Evolutionary conservation across 2,113 vertebrate genomes (phyloP), one percentile per base, ranked within the genome.

Genomic region (Shinisaurus crocodilurus): DNA sequence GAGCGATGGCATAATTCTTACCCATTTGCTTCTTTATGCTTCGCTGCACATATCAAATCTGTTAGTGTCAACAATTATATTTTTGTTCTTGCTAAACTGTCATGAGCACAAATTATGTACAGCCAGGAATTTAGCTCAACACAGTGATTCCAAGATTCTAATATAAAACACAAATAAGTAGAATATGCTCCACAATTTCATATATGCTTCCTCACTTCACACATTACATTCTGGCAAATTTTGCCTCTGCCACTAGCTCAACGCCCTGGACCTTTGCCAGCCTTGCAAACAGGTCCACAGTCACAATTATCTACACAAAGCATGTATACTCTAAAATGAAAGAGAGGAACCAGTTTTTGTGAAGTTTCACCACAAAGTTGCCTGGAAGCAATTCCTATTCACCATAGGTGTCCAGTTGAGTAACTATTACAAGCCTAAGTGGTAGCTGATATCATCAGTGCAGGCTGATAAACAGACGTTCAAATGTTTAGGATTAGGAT

Each of bases 161-260:
- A 93, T 91, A 87, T 9, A 85, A 0, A 79, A 63, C 10, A 79
- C n/a, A 93, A 57, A 15, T 67, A 91, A 84, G 0, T 76, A 27
- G 50, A 3, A 60, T 6, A 84, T 50, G 40, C 8, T 6, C 9
- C 43, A 63, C 5, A 7, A 18, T 74, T 54, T 34, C 18, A 43
- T 43, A 29, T 15, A 12, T 40, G 10, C 29, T 18, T 74, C 6
- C 29, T 74, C n/a, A 82, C 10, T 18, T 57, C 32, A 57, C n/a
- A 8, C 50, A 20, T 65, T 23, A 1, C 32, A 29, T 80, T 40
- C 20, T 72, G 20, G 34, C 6, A 40, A 75, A 37, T 45, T 57
- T 48, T 40, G 57, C 6, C 20, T 2, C 65, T 8, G 13, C 3
- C 16, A 6, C 15, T 8, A 72, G 20, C 45, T 18, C 67, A 54